Evolutionary conservation across 2,113 vertebrate species (phyloP).

Genomic region (Larimichthys crocea): DNA sequence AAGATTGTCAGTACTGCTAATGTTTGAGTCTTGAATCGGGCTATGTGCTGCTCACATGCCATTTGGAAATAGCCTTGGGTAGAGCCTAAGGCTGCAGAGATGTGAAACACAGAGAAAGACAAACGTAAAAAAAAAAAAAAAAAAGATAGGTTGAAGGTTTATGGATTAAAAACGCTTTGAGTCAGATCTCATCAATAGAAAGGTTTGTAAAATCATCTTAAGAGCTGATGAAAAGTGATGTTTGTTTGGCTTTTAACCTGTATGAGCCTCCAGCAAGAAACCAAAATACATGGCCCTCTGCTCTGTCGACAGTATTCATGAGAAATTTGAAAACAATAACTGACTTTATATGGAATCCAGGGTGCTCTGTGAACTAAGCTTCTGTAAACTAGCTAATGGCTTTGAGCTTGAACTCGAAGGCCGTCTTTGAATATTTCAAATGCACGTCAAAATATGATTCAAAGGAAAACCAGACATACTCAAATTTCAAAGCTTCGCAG

Average conservation of each 20-base stretch:
- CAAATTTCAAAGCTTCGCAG: constrained; percentile 39
- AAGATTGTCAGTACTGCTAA: not conserved
- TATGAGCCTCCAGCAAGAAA: constrained; percentile 25
- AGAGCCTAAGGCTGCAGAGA: constrained; percentile 25
- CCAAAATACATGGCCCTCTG: not conserved
- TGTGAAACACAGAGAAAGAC: constrained; percentile 4
- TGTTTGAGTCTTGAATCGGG: constrained; percentile 2
- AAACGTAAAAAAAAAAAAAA: not conserved
- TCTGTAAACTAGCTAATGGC: constrained; percentile 33
- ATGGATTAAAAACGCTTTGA: constrained; percentile 27
- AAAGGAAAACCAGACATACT: constrained; percentile 25
- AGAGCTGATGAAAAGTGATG: constrained; percentile 2
- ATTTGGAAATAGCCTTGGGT: constrained; percentile 31
- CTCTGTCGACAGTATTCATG: constrained; percentile 5
- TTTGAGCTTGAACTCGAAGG: constrained; percentile 41
- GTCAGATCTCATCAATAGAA: not conserved
- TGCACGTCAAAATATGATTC: constrained; percentile 34
- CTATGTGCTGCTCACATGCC: not conserved
- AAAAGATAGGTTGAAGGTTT: constrained; percentile 19
- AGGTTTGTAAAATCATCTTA: not conserved
- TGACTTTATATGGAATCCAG: constrained; percentile 27
- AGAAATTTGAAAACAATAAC: constrained; percentile 31
- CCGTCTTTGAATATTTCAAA: constrained; percentile 48
- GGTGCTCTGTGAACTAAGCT: not conserved
- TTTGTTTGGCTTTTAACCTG: constrained; percentile 22